Conservation (phyloP, 2,888 invertebrate species). For the Pseudococcus longispinus region DNA sequence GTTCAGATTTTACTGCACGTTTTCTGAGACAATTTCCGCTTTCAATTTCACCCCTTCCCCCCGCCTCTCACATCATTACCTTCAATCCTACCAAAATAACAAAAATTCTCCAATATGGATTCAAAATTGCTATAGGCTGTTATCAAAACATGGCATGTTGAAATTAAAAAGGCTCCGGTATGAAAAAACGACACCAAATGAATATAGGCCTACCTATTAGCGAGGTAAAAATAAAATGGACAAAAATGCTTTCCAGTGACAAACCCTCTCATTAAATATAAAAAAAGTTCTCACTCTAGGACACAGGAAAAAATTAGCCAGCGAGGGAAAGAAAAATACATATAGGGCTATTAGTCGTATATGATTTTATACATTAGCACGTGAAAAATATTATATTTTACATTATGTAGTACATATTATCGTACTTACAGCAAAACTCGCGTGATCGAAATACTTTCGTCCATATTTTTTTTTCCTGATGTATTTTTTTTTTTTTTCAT, state of each 20-base stretch:
- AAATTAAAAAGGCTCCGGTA: too few relatives aligned
- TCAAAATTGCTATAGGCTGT: too few relatives aligned
- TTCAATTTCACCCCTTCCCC: too few relatives aligned
- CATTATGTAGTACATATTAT: background rate
- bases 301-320: background rate
- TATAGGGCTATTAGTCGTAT: background rate
- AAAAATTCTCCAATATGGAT: too few relatives aligned
- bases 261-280: background rate
- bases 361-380: background rate
- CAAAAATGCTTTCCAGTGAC: background rate
- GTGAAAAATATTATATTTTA: constrained; percentile 12
- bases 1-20: too few relatives aligned
- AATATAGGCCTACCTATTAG: background rate
- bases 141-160: too few relatives aligned
- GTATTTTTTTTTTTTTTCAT: background rate
- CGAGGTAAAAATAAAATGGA: background rate
- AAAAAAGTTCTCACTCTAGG: background rate
- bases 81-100: too few relatives aligned
- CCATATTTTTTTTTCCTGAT: background rate
- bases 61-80: too few relatives aligned
- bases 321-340: background rate
- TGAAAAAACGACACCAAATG: background rate
- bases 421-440: background rate
- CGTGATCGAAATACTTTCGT: constrained; percentile 15
- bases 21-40: too few relatives aligned